Percentiles rank a stretch among this genome's conserved stretches.
These are phyloP conservation scores for Odontocolon sp. DNA, from an alignment of 2,888 invertebrate species.

Conservation along the genomic window DNA sequence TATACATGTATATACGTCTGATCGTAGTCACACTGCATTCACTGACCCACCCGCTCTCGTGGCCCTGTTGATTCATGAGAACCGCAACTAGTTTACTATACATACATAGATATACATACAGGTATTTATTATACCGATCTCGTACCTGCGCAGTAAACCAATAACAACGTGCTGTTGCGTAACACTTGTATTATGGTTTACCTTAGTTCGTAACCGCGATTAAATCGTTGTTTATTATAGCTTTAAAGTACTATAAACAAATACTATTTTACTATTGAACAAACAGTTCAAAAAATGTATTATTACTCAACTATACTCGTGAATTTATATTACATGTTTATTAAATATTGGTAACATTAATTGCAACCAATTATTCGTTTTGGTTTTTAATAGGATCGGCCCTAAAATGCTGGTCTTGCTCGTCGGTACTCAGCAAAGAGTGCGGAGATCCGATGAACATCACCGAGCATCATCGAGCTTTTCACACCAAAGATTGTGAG, in stretches of 20 bases:
- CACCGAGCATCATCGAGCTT: constrained; percentile 80
- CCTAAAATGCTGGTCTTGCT: constrained; percentile 89
- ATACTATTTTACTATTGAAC: not conserved
- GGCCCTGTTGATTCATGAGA: constrained; percentile 10
- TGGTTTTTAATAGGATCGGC: constrained; percentile 82
- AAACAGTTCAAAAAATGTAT: not conserved
- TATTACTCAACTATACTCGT: no score
- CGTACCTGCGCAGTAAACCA: constrained; percentile 29
- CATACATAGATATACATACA: no score
- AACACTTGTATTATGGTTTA: constrained; percentile 14
- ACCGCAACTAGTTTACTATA: constrained; percentile 23
- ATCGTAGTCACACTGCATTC: constrained; percentile 1
- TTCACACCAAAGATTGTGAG: constrained; percentile 74
- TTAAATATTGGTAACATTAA: not conserved
- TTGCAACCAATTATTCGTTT: not conserved
- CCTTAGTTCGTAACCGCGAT: not conserved
- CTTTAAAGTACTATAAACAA: not conserved
- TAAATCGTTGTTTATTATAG: not conserved
- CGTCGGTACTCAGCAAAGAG: constrained; percentile 85
- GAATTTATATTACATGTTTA: no score
- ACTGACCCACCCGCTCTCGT: not conserved
- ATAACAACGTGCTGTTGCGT: constrained; percentile 30
- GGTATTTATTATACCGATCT: constrained; percentile 7
- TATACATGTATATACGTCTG: not conserved
- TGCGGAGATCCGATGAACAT: constrained; percentile 89